Conservation (phyloP, 2,888 invertebrate genomes). For the Scaeva pyrastri region DNA sequence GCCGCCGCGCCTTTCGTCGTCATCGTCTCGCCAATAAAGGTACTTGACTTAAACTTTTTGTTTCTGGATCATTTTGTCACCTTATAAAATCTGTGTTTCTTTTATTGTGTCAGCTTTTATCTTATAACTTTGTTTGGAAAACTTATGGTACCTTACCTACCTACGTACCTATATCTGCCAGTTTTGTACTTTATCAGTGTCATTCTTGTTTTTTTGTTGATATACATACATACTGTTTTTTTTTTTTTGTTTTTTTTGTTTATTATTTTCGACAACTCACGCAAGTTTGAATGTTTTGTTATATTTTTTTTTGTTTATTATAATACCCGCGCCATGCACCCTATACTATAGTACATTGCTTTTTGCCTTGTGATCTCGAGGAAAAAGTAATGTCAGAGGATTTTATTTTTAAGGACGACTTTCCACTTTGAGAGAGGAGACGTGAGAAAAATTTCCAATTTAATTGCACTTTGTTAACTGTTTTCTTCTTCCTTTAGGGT, state of each 20-base stretch:
- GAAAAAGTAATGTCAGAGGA: background rate
- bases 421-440: conserved; percentile 31
- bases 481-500: conserved; percentile 15
- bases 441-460: conserved; percentile 71
- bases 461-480: conserved; percentile 67
- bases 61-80: conserved; percentile 14
- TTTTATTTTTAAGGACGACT: conserved; percentile 52
- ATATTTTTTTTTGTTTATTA: conserved; percentile 24
- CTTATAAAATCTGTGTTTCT: conserved; percentile 18
- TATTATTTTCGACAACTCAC: conserved; percentile 58
- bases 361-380: background rate
- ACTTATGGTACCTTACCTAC: conserved; percentile 31
- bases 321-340: background rate
- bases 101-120: conserved; percentile 50
- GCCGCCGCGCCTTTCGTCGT: no score
- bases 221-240: conserved; percentile 4
- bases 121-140: conserved; percentile 49
- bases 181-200: conserved; percentile 19
- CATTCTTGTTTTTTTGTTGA: background rate
- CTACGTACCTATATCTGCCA: no score
- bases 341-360: no score
- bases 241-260: conserved; percentile 33
- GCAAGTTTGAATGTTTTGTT: conserved; percentile 33
- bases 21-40: background rate
- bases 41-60: conserved; percentile 6